Percentiles rank a stretch among this genome's conserved stretches.
Conservation (phyloP, 2,797 vertebrate species). For the Sebastes hubbsi region DNA sequence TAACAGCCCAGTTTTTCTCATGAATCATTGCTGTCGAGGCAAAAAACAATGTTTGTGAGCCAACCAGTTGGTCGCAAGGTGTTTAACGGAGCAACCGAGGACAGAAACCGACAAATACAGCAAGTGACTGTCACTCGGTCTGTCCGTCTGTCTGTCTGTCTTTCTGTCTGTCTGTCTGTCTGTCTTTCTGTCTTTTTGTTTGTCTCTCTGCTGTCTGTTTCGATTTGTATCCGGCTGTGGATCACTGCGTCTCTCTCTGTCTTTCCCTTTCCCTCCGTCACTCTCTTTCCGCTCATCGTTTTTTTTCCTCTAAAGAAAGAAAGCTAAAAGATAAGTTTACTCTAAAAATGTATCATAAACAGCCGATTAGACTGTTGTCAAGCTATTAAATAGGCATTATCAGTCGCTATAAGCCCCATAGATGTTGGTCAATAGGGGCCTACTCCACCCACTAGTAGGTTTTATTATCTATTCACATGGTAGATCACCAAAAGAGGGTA, state of each 20-base stretch:
- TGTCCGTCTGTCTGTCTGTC: slow-evolving; percentile 37
- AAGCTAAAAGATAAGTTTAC: not conserved
- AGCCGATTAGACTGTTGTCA: too few species aligned
- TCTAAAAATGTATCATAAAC: not conserved
- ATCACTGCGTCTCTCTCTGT: slow-evolving; percentile 56
- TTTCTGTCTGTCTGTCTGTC: slow-evolving; percentile 27
- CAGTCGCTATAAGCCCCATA: too few species aligned
- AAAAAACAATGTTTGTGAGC: slow-evolving; percentile 1
- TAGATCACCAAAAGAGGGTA: too few species aligned
- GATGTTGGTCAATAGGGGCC: too few species aligned
- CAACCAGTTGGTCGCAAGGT: slow-evolving; percentile 21
- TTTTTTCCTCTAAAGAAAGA: slow-evolving; percentile 33
- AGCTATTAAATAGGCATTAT: too few species aligned
- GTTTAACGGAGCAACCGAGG: slow-evolving; percentile 36
- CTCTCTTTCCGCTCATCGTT: slow-evolving; percentile 64
- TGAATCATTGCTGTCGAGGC: slow-evolving; percentile 28
- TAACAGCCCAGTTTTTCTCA: not conserved
- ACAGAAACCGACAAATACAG: slow-evolving; percentile 47
- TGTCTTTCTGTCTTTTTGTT: slow-evolving; percentile 52
- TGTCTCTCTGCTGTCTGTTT: slow-evolving; percentile 63
- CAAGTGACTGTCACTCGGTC: slow-evolving; percentile 43
- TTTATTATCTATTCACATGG: too few species aligned
- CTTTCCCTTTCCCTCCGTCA: slow-evolving; percentile 48
- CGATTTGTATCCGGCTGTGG: slow-evolving; percentile 50
- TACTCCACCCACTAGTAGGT: too few species aligned